phyloP scores from a whole-genome alignment of 2,113 vertebrate genomes.

The Lepidothrix coronata region DNA sequence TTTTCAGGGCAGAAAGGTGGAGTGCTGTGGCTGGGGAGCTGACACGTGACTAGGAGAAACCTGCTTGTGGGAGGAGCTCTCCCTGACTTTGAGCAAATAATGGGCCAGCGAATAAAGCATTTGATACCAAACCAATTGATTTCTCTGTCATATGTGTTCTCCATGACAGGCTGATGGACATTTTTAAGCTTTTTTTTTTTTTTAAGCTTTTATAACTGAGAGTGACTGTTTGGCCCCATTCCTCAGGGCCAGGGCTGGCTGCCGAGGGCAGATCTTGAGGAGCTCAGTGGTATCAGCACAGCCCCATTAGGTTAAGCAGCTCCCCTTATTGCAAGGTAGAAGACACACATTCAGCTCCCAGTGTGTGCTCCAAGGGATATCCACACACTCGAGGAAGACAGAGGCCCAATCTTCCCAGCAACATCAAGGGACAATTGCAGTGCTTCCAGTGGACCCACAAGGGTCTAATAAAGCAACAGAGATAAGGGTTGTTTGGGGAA shows the following conservation, averaged over 20 bases:
- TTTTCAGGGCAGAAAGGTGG: neutral
- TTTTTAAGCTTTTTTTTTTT: neutral
- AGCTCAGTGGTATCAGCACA: neutral
- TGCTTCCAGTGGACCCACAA: neutral
- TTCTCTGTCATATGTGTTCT: neutral
- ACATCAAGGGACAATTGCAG: neutral
- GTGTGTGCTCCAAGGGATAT: neutral
- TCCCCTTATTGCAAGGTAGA: neutral
- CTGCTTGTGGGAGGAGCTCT: neutral
- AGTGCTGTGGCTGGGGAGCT: neutral
- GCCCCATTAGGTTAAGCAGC: neutral
- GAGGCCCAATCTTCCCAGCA: neutral
- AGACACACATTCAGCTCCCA: neutral
- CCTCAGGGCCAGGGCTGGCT: neutral
- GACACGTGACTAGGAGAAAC: neutral
- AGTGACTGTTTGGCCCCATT: neutral
- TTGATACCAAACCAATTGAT: neutral
- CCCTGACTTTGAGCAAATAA: neutral
- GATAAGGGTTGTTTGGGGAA: neutral
- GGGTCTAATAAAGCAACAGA: neutral
- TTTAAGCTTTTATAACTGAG: neutral
- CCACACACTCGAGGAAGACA: fast-evolving
- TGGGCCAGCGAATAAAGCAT: neutral
- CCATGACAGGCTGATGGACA: neutral
- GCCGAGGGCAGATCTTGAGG: neutral